Base-by-base conservation (phyloP, 2,113 vertebrate species). In the Eonycteris spelaea region DNA sequence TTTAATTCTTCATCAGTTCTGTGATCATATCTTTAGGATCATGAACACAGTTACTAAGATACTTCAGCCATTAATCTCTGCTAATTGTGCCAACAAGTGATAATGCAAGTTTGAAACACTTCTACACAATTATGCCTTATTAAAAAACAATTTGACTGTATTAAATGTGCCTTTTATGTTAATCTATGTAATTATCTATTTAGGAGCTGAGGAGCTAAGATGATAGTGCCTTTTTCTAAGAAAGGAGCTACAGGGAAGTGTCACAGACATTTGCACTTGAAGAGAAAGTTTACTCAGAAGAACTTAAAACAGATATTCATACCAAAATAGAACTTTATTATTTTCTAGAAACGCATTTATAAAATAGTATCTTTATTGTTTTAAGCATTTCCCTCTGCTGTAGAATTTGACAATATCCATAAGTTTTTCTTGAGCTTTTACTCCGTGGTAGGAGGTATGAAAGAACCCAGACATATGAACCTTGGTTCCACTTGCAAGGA, bases 161-260 rank as follows among this genome's bases (percentile, higher is more conserved):
- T 95, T 92, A 80, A 91, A 71, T 85, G 55, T 85, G 92, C 79
- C 84, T 95, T 93, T 96, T 97, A 94, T 92, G 35, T 96, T 92
- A 87, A 97, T 90, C 84, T 51, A 10, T 90, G 63, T 80, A 92
- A 96, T 97, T 95, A 87, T 82, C 90, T 96, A 48, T 82, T 97
- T 97, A 88, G 45, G 43, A 78, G 40, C 61, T 43, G 38, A 86
- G 53, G 65, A 95, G 53, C 68, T 86, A 79, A 93, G 93, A 89
- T 86, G 75, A 77, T 13, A 79, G 57, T 48, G 22, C 12, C 85
- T 86, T 95, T 95, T 86, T 61, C 68, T 65, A 67, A 78, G 89
- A 59, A 48, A 93, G 88, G 92, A 88, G 53, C 75, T 55, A 35
- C 12, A 70, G 57, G 84, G 51, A 75, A 28, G 28, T 71, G n/a